phyloP scores from a whole-genome alignment of 2,113 vertebrate genomes.

The Festucalex cinctus region DNA sequence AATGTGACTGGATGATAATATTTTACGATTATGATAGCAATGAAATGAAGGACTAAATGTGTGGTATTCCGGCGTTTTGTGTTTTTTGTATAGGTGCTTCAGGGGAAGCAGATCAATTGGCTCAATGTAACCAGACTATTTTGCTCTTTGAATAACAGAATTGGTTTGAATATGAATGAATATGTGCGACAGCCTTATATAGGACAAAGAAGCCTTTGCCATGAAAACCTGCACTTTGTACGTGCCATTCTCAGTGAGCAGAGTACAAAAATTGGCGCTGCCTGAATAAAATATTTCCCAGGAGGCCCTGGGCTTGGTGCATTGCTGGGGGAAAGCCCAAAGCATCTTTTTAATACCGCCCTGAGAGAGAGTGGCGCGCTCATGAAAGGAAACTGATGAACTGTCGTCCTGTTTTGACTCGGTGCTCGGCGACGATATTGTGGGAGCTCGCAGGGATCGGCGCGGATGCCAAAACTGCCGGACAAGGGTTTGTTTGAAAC shows the following conservation, averaged over 20 bases:
- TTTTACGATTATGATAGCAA: not conserved
- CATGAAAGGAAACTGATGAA: conserved; percentile 56
- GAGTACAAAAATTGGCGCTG: conserved; percentile 50
- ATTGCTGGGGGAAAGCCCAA: conserved; percentile 57
- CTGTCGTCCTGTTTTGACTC: conserved; percentile 42
- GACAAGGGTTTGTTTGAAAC: conserved; percentile 11
- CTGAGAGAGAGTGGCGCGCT: conserved; percentile 45
- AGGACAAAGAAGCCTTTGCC: conserved; percentile 42
- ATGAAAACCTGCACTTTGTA: conserved; percentile 43
- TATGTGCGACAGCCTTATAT: conserved; percentile 17
- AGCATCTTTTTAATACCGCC: conserved; percentile 60
- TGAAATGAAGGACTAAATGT: not conserved
- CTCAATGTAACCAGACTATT: not conserved
- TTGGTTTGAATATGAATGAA: not conserved
- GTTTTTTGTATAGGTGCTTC: not conserved
- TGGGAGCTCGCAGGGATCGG: conserved; percentile 19
- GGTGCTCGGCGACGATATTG: conserved; percentile 20
- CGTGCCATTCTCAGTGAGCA: conserved; percentile 18
- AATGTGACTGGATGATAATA: not conserved
- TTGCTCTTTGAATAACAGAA: not conserved
- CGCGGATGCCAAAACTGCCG: conserved; percentile 3
- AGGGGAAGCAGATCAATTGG: not conserved
- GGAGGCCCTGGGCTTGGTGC: conserved; percentile 49
- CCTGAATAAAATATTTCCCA: conserved; percentile 70
- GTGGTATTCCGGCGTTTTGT: not conserved